Evolutionary conservation across 2,888 invertebrate species (phyloP), one percentile per base, ranked within the genome.

Genomic region (Petrolisthes cinctipes): DNA sequence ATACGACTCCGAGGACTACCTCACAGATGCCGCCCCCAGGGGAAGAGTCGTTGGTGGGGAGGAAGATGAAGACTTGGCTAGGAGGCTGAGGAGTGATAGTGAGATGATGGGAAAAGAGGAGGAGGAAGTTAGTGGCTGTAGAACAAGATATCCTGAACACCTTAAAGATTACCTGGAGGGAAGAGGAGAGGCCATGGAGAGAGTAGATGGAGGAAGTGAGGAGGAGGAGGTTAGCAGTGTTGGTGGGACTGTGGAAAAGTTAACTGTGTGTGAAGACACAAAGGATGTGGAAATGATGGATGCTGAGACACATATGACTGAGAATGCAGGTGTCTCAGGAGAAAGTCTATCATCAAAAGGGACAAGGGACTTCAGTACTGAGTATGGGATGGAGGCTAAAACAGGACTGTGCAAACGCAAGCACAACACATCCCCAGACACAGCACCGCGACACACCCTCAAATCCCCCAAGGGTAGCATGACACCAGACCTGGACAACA

Each of bases 401-500:
- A 11, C 81, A 17, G 61, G 81, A 23, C 61, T 81, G 37, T 84
- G 54, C 56, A 86, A 87, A 23, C 75, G 89, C 11, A 89, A 89
- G 56, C 85, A 89, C 68, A 87, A 87, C 20, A 82, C 87, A 7
- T 73, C 85, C 6, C 83, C 86, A 7, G 83, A 83, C 17, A 57
- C 82, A 37, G 78, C 76, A 0, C 83, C 86, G 7, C 78, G 86
- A 11, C 89, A 86, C 20, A 79, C 75, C 23, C 66, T 85, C 54
- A 89, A 89, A 68, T 87, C 87, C 57, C 86, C 87, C 61, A 89
- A 89, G 56, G 89, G 86, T 54, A 87, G 87, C 9, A 79, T 87
- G 75, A 86, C 87, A 11, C 85, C 89, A 68, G 89, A 89, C 73
- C 82, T 87, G 14, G 89, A 89, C 71, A 89, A 89, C 79, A 89